Percentiles rank a stretch among this genome's conserved stretches.
phyloP scores from a whole-genome alignment of 2,797 vertebrate genomes.

The Mormyrus hasselquistii region DNA sequence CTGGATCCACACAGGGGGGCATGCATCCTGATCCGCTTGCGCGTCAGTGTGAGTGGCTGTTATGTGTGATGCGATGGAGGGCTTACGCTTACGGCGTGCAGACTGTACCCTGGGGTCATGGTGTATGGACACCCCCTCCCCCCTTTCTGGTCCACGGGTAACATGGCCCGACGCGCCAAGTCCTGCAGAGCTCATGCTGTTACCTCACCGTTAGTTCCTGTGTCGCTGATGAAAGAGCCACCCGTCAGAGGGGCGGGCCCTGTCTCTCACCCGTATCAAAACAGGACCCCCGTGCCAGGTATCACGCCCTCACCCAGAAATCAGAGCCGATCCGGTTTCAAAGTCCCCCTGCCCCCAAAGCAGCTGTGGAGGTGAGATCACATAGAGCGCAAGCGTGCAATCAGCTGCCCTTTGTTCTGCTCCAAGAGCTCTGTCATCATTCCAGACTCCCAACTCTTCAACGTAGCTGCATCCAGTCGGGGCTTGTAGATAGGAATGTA shows the following conservation, averaged over 20 bases:
- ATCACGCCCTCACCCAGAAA: slow-evolving; percentile 35
- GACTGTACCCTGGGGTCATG: not conserved
- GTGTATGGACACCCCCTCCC: not conserved
- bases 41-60: not conserved
- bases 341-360: slow-evolving; percentile 21
- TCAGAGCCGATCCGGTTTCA: slow-evolving; percentile 40
- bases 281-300: slow-evolving; percentile 34
- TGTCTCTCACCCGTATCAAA: slow-evolving; percentile 47
- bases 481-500: slow-evolving; percentile 50
- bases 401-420: slow-evolving; percentile 33
- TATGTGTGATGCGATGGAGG: not conserved
- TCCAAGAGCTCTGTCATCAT: not conserved
- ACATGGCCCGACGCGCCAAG: not conserved
- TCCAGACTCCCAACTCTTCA: not conserved
- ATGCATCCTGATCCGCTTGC: not conserved
- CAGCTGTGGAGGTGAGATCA: slow-evolving; percentile 15
- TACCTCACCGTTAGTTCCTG: not conserved
- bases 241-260: slow-evolving; percentile 46
- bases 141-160: not conserved
- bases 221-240: not conserved
- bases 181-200: not conserved
- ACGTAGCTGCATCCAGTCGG: not conserved
- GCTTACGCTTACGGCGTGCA: not conserved
- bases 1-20: not conserved
- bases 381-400: slow-evolving; percentile 32